Evolutionary conservation across 2,797 vertebrate genomes (phyloP).

Genomic region (Ciconia nigra): DNA sequence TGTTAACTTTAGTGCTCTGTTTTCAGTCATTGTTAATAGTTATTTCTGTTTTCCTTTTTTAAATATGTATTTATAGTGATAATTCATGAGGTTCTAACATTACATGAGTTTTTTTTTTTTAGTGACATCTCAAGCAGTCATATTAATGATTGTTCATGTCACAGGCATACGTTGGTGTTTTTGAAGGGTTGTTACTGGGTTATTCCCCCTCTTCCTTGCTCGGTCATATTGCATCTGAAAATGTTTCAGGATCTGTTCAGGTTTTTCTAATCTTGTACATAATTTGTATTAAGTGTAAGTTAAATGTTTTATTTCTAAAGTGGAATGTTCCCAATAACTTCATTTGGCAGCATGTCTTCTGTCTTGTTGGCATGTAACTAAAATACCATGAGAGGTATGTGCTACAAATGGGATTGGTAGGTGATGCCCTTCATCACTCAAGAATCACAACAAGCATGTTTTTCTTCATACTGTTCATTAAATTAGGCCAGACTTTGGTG

Average conservation of each 20-base stretch:
- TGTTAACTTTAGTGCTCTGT: slow-evolving; percentile 81
- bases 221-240: slow-evolving; percentile 42
- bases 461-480: slow-evolving; percentile 51
- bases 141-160: slow-evolving; percentile 68
- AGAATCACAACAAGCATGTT: slow-evolving; percentile 62
- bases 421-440: slow-evolving; percentile 58
- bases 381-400: slow-evolving; percentile 69
- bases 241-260: slow-evolving; percentile 72
- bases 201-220: slow-evolving; percentile 23
- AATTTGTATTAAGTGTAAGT: slow-evolving; percentile 85
- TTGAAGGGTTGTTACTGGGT: slow-evolving; percentile 66
- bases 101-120: slow-evolving; percentile 60
- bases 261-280: slow-evolving; percentile 79
- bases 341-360: slow-evolving; percentile 75
- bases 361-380: slow-evolving; percentile 70
- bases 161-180: slow-evolving; percentile 63
- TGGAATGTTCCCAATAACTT: slow-evolving; percentile 73
- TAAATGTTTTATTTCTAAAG: slow-evolving; percentile 79
- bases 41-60: slow-evolving; percentile 69
- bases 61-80: slow-evolving; percentile 80
- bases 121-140: slow-evolving; percentile 73
- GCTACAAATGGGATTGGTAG: slow-evolving; percentile 67
- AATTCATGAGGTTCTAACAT: slow-evolving; percentile 76
- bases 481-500: slow-evolving; percentile 65
- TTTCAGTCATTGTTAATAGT: slow-evolving; percentile 75